Evolutionary conservation across 2,888 invertebrate genomes (phyloP).

Genomic region (Helleia helle): DNA sequence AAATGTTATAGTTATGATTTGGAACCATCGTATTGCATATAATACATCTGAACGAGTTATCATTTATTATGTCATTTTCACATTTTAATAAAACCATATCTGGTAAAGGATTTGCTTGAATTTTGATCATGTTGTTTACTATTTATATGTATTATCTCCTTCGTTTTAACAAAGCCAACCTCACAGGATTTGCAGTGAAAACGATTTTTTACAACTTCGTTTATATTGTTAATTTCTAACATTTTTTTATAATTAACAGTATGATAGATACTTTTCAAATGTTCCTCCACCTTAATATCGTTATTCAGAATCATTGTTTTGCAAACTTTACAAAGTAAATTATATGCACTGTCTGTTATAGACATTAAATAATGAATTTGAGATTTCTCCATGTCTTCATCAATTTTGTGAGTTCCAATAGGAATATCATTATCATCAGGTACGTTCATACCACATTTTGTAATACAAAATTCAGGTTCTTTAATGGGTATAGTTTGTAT

Average conservation of each 20-base stretch:
- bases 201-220: neutral
- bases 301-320: neutral
- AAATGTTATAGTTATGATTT: neutral
- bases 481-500: neutral
- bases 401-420: neutral
- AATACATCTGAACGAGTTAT: neutral
- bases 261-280: neutral
- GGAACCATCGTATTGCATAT: constrained; percentile 7
- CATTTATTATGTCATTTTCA: neutral
- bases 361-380: neutral
- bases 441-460: no score
- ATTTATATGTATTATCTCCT: neutral
- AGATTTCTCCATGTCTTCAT: neutral
- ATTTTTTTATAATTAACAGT: neutral
- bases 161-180: neutral
- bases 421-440: no score
- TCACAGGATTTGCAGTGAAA: neutral
- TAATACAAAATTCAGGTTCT: no score
- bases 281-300: neutral
- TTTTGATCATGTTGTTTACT: neutral
- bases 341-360: neutral
- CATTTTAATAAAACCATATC: neutral
- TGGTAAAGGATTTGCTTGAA: neutral
- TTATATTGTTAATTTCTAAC: neutral
- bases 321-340: neutral